These are phyloP conservation scores for Buteo buteo DNA, from an alignment of 2,113 vertebrate genomes.

Conservation along the genomic window DNA sequence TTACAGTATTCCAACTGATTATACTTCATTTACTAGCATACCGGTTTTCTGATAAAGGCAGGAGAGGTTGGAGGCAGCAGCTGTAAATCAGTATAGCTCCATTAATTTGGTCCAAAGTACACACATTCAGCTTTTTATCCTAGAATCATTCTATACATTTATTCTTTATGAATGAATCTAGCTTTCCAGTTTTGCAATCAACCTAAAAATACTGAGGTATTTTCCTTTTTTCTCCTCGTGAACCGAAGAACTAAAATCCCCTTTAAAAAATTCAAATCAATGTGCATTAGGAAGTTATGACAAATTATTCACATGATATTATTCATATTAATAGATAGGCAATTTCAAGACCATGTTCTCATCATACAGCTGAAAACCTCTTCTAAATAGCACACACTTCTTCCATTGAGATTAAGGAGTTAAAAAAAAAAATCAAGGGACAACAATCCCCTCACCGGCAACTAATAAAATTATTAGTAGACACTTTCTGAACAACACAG, in stretches of 20 bases:
- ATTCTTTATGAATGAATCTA: background rate
- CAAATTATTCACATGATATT: background rate
- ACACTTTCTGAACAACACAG: background rate
- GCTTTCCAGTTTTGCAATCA: background rate
- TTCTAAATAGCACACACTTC: background rate
- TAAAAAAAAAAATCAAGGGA: background rate
- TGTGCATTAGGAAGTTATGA: background rate
- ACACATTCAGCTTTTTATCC: background rate
- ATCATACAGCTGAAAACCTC: background rate
- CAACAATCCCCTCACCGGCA: background rate
- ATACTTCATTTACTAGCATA: no score
- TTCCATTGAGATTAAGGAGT: background rate
- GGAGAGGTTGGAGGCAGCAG: background rate
- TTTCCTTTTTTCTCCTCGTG: no score
- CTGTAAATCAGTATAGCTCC: background rate
- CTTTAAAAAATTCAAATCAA: background rate
- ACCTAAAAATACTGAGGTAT: background rate
- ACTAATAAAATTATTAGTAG: background rate
- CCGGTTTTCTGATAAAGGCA: background rate
- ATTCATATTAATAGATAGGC: background rate
- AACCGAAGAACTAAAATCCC: background rate
- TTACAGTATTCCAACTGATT: background rate
- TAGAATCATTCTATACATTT: background rate
- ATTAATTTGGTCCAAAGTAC: background rate
- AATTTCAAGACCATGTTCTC: background rate